These are phyloP conservation scores for Drosophila aldrichi DNA, from an alignment of 2,888 invertebrate species.

Conservation along the genomic window DNA sequence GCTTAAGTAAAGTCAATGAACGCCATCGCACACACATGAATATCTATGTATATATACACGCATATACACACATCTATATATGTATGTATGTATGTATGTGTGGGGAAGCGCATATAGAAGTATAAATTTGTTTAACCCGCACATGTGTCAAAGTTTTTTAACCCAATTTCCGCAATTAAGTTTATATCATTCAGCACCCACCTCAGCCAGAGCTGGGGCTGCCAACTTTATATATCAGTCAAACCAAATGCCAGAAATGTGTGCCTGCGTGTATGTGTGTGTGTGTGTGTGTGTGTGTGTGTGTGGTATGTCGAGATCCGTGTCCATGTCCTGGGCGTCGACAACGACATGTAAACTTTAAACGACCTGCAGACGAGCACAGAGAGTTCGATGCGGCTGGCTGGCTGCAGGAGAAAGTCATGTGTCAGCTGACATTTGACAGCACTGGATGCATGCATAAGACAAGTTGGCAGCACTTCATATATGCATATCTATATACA, in stretches of 20 bases:
- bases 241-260: constrained; percentile 28
- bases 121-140: constrained; percentile 77
- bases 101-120: constrained; percentile 16
- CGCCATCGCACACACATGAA: constrained; percentile 50
- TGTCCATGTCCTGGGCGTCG: constrained; percentile 48
- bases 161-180: constrained; percentile 81
- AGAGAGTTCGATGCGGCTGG: constrained; percentile 36
- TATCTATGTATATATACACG: constrained; percentile 7
- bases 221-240: constrained; percentile 54
- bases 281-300: neutral
- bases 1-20: constrained; percentile 76
- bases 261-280: neutral
- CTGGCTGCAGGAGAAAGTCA: constrained; percentile 26
- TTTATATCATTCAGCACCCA: constrained; percentile 77
- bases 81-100: constrained; percentile 2
- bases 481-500: neutral
- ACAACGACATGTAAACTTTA: constrained; percentile 57
- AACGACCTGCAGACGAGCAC: constrained; percentile 43
- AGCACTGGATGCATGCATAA: constrained; percentile 49
- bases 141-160: constrained; percentile 80
- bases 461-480: constrained; percentile 30
- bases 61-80: neutral
- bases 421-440: constrained; percentile 56
- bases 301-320: constrained; percentile 25
- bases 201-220: constrained; percentile 44